A percentile compares a stretch with the other conserved stretches of the same genome.
Evolutionary conservation across 2,113 vertebrate genomes (phyloP).

Genomic region (Nannospalax galili): DNA sequence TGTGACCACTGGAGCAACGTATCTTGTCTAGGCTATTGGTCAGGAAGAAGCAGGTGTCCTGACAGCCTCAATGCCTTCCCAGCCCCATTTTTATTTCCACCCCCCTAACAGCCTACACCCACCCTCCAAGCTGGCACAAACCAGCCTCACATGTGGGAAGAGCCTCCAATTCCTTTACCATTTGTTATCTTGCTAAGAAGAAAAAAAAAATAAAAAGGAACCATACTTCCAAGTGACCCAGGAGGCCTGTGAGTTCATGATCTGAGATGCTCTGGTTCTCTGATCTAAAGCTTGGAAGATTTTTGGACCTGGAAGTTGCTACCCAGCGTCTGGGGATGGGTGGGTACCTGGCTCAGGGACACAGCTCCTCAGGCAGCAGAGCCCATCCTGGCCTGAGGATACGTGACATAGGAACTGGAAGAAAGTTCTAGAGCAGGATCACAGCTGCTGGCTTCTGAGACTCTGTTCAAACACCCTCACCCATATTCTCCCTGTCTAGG

Average conservation of each 20-base stretch:
- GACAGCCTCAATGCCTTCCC: not conserved
- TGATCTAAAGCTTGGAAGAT: not conserved
- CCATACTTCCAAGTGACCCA: not conserved
- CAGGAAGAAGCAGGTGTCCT: slow-evolving; percentile 47
- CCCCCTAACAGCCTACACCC: slow-evolving; percentile 28
- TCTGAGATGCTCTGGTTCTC: not conserved
- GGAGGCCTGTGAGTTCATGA: not conserved
- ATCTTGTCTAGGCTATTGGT: not conserved
- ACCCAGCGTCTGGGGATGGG: not conserved
- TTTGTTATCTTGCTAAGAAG: slow-evolving; percentile 66
- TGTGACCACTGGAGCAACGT: not conserved
- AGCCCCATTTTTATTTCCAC: not conserved
- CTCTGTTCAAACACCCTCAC: not conserved
- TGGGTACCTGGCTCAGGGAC: not conserved
- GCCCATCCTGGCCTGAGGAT: not conserved
- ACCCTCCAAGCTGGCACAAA: slow-evolving; percentile 29
- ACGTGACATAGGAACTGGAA: not conserved
- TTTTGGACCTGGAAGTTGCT: not conserved
- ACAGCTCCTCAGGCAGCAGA: accelerated
- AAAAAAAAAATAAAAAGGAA: not conserved
- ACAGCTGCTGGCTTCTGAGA: not conserved
- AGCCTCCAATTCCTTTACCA: slow-evolving; percentile 58
- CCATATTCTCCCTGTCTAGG: accelerated
- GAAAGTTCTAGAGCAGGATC: not conserved
- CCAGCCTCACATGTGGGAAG: slow-evolving; percentile 43